Evolutionary conservation across 53 echinoderm and acorn worm species (phyloP).

Genomic region (Arbacia lixula): DNA sequence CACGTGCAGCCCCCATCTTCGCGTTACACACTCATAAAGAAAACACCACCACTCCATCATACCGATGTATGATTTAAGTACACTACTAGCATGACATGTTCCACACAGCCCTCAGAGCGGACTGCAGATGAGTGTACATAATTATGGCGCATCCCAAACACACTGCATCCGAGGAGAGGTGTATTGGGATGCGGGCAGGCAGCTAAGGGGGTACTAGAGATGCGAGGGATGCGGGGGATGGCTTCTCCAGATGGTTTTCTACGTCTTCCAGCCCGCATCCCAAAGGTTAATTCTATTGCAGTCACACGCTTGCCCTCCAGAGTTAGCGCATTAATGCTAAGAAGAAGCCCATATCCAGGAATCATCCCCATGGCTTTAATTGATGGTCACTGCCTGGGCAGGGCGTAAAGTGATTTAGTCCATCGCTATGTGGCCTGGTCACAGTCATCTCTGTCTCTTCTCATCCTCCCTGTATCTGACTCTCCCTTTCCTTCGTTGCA

Average conservation of each 20-base stretch:
- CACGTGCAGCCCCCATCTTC: too few species aligned
- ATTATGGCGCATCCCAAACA: background rate
- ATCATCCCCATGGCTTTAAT: constrained; percentile 18
- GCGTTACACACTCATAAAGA: too few species aligned
- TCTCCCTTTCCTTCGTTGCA: too few species aligned
- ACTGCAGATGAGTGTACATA: too few species aligned
- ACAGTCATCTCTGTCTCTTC: background rate
- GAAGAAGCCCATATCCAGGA: constrained; percentile 27
- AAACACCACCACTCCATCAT: too few species aligned
- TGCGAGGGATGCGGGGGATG: constrained; percentile 1
- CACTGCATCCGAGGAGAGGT: too few species aligned
- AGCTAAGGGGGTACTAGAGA: background rate
- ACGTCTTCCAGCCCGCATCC: constrained; percentile 4
- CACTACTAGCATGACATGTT: too few species aligned
- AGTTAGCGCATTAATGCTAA: constrained; percentile 39
- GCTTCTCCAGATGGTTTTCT: constrained; percentile 29
- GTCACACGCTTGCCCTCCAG: constrained; percentile 29
- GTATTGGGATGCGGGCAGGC: background rate
- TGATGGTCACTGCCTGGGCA: constrained; percentile 8
- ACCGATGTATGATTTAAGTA: too few species aligned
- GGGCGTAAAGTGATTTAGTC: background rate
- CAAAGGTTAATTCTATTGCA: constrained; percentile 39
- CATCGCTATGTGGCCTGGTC: background rate
- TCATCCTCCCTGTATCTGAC: too few species aligned
- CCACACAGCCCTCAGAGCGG: too few species aligned